Base-by-base conservation (phyloP, 2,797 vertebrate genomes). In the Micrastur ruficollis region DNA sequence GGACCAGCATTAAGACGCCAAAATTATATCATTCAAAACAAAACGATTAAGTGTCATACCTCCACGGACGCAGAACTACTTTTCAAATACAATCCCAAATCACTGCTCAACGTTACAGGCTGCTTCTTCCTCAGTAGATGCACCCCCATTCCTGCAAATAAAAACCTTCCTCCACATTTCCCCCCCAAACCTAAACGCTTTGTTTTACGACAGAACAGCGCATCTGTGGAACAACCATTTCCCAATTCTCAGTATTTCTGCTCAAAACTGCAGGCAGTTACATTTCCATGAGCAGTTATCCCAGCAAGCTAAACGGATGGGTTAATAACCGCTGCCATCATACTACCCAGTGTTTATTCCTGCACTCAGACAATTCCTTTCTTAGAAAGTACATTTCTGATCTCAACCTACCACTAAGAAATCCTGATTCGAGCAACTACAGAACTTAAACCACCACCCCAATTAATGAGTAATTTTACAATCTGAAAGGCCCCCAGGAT, bases 61-160 rank as follows among this genome's bases (percentile, higher is more conserved):
- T n/a, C 38, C 8, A 3, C 1, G 1, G 19, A 44, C 2, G 15
- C 29, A 38, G 25, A 44, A 31, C 8, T 10, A 9, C 32, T 36
- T 31, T 46, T 14, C 61, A 38, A 40, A 14, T 4, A 31, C 17
- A 44, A 26, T 3, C 40, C 32, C 76, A 55, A 34, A 70, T 17
- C 23, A 36, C 23, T 12, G n/a, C 21, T 46, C 6, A 6, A 1
- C 11, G 9, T 34, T 36, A 46, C 38, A 40, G 15, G 32, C 32
- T 59, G 42, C 31, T 67, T 19, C 65, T 36, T 49, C 46, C 36
- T 23, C 71, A 26, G 36, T 6, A 58, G 5, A 9, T 31, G 15
- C 44, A 78, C 23, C 4, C 49, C n/a, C 26, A 11, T 8, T 32
- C 38, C 46, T 32, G 22, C 32, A 82, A 44, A 53, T 15, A 31